Conservation (phyloP, 2,888 invertebrate species). For the Unio pictorum region DNA sequence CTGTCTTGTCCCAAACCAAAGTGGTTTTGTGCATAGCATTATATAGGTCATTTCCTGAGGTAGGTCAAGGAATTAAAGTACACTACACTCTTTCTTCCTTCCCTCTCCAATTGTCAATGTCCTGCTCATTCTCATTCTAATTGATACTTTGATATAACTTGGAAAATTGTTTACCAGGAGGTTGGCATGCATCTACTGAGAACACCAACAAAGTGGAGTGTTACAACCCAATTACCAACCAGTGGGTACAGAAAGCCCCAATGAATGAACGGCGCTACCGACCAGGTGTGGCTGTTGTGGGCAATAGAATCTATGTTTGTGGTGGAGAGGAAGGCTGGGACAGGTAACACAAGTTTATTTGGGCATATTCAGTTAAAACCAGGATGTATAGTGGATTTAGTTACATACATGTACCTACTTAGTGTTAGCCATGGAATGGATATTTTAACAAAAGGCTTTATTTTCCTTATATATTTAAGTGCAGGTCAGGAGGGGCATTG, state of each 20-base stretch:
- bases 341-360: conserved; percentile 45
- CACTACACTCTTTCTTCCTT: no score
- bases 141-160: background rate
- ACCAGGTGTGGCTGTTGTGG: conserved; percentile 73
- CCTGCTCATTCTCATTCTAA: background rate
- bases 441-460: no score
- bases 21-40: no score
- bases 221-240: conserved; percentile 71
- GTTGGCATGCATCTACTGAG: conserved; percentile 74
- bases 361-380: background rate
- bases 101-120: background rate
- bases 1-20: no score
- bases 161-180: conserved; percentile 62
- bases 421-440: no score
- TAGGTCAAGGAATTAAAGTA: no score
- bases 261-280: conserved; percentile 73
- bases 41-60: no score
- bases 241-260: conserved; percentile 71
- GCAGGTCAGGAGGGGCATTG: no score
- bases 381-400: no score
- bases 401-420: no score
- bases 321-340: conserved; percentile 75
- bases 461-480: no score
- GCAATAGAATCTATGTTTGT: conserved; percentile 73
- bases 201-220: conserved; percentile 74